phyloP scores from a whole-genome alignment of 2,113 vertebrate species.

The Lamprologus lemairii region DNA sequence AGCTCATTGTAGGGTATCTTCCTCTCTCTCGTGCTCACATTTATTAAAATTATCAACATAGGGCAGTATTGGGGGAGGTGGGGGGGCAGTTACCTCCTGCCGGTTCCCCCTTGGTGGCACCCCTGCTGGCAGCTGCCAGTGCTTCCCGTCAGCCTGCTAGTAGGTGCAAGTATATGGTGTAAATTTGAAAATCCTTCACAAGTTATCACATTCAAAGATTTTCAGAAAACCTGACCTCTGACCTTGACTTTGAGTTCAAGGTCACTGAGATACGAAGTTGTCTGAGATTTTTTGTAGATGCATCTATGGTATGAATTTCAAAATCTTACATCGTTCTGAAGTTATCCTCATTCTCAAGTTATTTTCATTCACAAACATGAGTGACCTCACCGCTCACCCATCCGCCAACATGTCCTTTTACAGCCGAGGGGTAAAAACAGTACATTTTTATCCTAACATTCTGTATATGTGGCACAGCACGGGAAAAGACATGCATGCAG shows the following conservation, averaged over 20 bases:
- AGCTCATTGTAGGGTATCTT: neutral
- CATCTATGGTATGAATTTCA: neutral
- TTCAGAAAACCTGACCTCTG: neutral
- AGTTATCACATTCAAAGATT: neutral
- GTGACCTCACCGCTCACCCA: neutral
- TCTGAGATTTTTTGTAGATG: neutral
- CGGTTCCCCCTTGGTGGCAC: neutral
- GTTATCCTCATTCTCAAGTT: neutral
- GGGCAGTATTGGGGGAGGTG: neutral
- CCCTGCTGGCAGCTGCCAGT: neutral
- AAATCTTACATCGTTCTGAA: neutral
- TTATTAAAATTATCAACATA: neutral
- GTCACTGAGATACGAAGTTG: accelerated
- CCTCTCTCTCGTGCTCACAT: neutral
- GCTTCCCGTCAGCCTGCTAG: neutral
- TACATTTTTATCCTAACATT: accelerated
- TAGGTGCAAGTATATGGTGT: neutral
- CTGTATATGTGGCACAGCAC: neutral
- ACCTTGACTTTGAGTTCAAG: neutral
- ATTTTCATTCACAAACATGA: neutral
- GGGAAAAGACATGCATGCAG: neutral
- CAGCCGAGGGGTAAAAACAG: neutral
- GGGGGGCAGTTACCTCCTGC: neutral
- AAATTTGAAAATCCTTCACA: neutral
- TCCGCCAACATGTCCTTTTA: neutral